These are phyloP conservation scores for Osmerus eperlanus DNA, from an alignment of 2,113 vertebrate genomes.

Conservation along the genomic window DNA sequence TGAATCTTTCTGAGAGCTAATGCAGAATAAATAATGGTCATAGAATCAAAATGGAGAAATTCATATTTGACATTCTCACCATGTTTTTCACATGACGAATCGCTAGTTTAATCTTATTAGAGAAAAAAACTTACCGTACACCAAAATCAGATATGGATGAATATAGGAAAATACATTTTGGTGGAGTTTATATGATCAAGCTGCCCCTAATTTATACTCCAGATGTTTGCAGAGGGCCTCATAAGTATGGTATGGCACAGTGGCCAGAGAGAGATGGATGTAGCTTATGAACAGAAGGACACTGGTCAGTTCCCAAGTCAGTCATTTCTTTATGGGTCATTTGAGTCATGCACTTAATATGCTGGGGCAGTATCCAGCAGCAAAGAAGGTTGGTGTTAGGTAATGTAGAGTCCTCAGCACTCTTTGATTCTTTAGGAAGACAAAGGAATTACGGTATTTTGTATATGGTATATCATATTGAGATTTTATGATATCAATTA, in stretches of 20 bases:
- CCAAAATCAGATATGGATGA: not conserved
- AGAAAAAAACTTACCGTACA: not conserved
- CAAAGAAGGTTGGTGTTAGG: not conserved
- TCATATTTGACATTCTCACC: slow-evolving; percentile 3
- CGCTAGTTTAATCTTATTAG: not conserved
- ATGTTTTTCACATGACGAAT: not conserved
- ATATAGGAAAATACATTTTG: slow-evolving; percentile 1
- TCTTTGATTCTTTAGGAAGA: no score
- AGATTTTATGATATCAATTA: no score
- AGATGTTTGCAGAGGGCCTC: slow-evolving; percentile 22
- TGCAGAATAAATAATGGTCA: not conserved
- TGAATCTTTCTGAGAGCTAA: not conserved
- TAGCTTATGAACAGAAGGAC: not conserved
- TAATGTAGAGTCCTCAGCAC: not conserved
- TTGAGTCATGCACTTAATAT: not conserved
- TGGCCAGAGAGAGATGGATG: slow-evolving; percentile 13
- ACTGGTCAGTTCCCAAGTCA: not conserved
- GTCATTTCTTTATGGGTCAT: not conserved
- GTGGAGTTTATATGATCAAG: not conserved
- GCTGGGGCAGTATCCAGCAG: not conserved
- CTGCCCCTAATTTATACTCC: not conserved
- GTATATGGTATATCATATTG: no score
- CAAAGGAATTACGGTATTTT: no score
- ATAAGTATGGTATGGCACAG: slow-evolving; percentile 19
- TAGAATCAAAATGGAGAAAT: not conserved